Evolutionary conservation across 2,797 vertebrate species (phyloP).

Genomic region (Trachops cirrhosus): DNA sequence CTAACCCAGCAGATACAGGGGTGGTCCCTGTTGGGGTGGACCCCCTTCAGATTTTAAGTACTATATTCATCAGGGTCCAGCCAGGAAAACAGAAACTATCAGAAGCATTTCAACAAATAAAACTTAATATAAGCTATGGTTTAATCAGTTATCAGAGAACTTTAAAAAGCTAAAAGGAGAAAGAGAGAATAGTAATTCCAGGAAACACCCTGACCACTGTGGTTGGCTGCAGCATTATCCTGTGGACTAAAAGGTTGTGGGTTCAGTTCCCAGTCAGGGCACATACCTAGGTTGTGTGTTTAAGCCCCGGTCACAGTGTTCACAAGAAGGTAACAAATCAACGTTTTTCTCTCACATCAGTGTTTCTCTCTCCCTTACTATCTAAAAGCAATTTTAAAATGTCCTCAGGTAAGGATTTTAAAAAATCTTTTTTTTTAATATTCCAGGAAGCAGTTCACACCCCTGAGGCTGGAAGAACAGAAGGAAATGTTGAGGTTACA

Average conservation of each 20-base stretch:
- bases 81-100: constrained; percentile 15
- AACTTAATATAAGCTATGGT: not conserved
- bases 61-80: not conserved
- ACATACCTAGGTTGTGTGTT: too few species aligned
- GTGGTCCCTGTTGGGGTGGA: not conserved
- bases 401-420: too few species aligned
- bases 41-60: not conserved
- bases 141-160: not conserved
- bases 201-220: not conserved
- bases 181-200: not conserved
- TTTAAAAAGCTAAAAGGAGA: not conserved
- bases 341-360: too few species aligned
- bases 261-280: too few species aligned
- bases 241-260: too few species aligned
- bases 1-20: not conserved
- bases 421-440: too few species aligned
- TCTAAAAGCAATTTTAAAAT: too few species aligned
- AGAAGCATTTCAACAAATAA: constrained; percentile 7
- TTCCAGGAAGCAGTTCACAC: not conserved
- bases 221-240: too few species aligned
- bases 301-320: too few species aligned
- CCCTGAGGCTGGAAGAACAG: not conserved
- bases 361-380: too few species aligned
- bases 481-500: not conserved
- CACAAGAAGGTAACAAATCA: too few species aligned